Evolutionary conservation across 2,113 vertebrate genomes (phyloP), one percentile per base, ranked within the genome.

Genomic region (Platichthys flesus): DNA sequence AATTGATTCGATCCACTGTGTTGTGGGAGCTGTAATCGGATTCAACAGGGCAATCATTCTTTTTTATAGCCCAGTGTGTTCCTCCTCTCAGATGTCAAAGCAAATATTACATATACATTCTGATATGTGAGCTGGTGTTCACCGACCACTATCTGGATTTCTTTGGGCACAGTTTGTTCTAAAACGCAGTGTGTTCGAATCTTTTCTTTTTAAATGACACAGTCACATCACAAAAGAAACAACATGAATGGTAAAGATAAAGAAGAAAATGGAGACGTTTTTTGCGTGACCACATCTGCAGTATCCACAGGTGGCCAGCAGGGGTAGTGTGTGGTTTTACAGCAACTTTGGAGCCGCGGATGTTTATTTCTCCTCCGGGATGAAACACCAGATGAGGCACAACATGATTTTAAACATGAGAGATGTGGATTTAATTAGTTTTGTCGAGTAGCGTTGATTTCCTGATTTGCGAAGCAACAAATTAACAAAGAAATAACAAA

Each of bases 301-400:
- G 28, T 74, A 16, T 9, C 23, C 31, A 65, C 37, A 16, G 9
- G 31, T 80, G 87, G 47, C 87, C 91, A 85, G 52, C 78, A 71
- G 91, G 89, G 90, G 87, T 37, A 58, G 78, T 89, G 83, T 85
- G 65, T 82, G 86, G 74, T 79, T 82, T 86, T 74, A 58, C 45
- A 82, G 66, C 76, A 80, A 88, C 77, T 88, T 89, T 65, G 61
- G 23, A 71, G 52, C 21, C 23, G 20, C 56, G 2, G 52, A 45
- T 40, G 40, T 79, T 71, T 57, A 54, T 62, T 80, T 23, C 42
- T 72, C 37, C 7, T 0, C 37, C 66, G 51, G n/a, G 28, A 59
- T 52, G n/a, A 68, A 67, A 81, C 40, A 61, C 9, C 35, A 68
- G 28, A 64, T 35, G 28, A 31, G 37, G 5, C 23, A 49, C 14